Evolutionary conservation across 2,113 vertebrate genomes (phyloP).

Genomic region (Struthio camelus): DNA sequence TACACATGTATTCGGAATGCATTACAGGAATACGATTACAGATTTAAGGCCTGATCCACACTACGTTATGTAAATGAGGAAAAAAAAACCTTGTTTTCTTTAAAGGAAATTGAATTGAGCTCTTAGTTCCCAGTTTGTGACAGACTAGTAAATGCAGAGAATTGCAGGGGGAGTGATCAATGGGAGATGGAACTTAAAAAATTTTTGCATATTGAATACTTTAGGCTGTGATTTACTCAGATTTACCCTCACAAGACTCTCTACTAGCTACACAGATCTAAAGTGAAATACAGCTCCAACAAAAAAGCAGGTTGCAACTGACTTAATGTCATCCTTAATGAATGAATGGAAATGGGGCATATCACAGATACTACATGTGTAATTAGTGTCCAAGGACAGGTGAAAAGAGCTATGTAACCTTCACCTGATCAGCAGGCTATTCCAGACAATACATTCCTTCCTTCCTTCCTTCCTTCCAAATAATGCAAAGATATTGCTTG

Average conservation of each 20-base stretch:
- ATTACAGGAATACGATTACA: conserved; percentile 15
- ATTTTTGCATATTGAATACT: background rate
- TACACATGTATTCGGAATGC: conserved; percentile 22
- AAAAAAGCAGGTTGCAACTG: background rate
- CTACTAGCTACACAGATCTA: background rate
- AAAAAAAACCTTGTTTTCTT: conserved; percentile 5
- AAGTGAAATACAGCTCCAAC: background rate
- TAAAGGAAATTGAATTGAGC: conserved; percentile 7
- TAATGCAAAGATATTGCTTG: background rate
- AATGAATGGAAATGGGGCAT: background rate
- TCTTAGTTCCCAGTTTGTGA: background rate
- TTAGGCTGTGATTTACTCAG: background rate
- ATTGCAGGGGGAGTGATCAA: background rate
- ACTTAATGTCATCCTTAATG: background rate
- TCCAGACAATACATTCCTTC: background rate
- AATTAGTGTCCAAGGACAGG: background rate
- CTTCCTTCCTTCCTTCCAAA: background rate
- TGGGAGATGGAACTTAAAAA: background rate
- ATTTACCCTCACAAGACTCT: background rate
- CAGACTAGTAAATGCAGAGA: background rate
- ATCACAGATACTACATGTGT: background rate
- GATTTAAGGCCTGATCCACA: conserved; percentile 6
- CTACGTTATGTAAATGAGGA: conserved; percentile 31
- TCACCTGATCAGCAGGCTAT: background rate
- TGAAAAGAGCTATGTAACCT: background rate